These are phyloP conservation scores for Euplagia quadripunctaria DNA, from an alignment of 2,888 invertebrate genomes.

Conservation along the genomic window DNA sequence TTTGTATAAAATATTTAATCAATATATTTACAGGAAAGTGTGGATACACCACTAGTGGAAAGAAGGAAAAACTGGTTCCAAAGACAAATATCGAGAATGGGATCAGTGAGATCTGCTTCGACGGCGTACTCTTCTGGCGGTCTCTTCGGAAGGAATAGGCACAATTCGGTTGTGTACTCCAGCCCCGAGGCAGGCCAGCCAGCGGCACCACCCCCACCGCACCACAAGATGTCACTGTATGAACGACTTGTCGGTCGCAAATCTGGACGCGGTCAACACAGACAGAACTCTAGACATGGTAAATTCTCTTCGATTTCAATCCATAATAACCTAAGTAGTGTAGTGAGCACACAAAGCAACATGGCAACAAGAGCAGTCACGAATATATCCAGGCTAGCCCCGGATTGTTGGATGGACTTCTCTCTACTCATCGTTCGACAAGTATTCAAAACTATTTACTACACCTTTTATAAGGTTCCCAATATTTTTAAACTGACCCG, in stretches of 20 bases:
- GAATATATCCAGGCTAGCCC: background rate
- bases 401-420: background rate
- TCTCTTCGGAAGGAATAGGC: constrained; percentile 92
- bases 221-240: constrained; percentile 93
- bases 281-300: constrained; percentile 90
- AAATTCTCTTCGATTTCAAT: constrained; percentile 40
- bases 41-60: constrained; percentile 95
- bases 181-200: constrained; percentile 88
- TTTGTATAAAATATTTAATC: background rate
- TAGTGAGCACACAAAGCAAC: background rate
- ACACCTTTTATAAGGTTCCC: background rate
- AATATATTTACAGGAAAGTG: constrained; percentile 90
- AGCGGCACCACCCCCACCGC: constrained; percentile 69
- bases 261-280: constrained; percentile 90
- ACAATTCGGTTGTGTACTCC: constrained; percentile 92
- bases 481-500: background rate
- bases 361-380: background rate
- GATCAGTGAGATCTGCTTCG: constrained; percentile 94
- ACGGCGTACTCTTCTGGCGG: constrained; percentile 94
- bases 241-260: constrained; percentile 94
- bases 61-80: constrained; percentile 96
- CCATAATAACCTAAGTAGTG: background rate
- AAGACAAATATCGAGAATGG: constrained; percentile 94
- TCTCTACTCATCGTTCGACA: background rate
- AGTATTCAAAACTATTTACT: background rate